These are phyloP conservation scores for Perca schrenkii DNA, from an alignment of 2,113 vertebrate species.

Conservation along the genomic window DNA sequence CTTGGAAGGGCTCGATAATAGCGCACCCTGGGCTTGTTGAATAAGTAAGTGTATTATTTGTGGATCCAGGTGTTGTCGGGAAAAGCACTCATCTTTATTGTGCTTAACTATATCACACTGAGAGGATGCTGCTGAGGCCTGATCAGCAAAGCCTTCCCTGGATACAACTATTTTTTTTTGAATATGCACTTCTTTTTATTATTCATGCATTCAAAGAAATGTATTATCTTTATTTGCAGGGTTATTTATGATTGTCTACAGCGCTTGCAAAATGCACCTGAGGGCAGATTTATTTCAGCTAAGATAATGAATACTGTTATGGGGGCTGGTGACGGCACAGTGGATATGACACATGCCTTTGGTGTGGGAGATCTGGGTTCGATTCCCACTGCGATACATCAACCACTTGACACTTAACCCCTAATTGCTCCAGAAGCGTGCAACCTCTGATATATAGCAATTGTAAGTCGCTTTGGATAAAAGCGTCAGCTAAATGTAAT, in stretches of 20 bases:
- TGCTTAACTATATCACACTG: neutral
- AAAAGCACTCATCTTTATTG: conserved; percentile 45
- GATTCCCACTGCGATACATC: too few relatives aligned
- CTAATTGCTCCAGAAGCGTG: too few relatives aligned
- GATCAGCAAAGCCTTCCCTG: conserved; percentile 29
- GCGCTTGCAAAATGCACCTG: conserved; percentile 21
- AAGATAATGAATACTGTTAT: neutral
- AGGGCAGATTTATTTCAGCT: conserved; percentile 23
- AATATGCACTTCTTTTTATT: conserved; percentile 31
- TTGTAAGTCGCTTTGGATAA: too few relatives aligned
- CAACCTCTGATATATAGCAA: too few relatives aligned
- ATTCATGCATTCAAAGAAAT: conserved; percentile 42
- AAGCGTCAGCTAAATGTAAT: neutral
- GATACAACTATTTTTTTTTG: neutral
- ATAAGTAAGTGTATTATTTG: conserved; percentile 47
- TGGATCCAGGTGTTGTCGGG: neutral
- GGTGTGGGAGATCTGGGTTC: too few relatives aligned
- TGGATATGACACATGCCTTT: too few relatives aligned
- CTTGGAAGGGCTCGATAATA: conserved; percentile 64
- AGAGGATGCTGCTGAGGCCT: conserved; percentile 15
- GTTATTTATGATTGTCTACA: conserved; percentile 23
- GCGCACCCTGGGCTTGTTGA: conserved; percentile 22
- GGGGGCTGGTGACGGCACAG: too few relatives aligned
- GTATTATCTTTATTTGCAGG: conserved; percentile 21
- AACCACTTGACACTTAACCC: too few relatives aligned